phyloP scores from a whole-genome alignment of 2,888 invertebrate species.

The Mimumesa dahlbomi region DNA sequence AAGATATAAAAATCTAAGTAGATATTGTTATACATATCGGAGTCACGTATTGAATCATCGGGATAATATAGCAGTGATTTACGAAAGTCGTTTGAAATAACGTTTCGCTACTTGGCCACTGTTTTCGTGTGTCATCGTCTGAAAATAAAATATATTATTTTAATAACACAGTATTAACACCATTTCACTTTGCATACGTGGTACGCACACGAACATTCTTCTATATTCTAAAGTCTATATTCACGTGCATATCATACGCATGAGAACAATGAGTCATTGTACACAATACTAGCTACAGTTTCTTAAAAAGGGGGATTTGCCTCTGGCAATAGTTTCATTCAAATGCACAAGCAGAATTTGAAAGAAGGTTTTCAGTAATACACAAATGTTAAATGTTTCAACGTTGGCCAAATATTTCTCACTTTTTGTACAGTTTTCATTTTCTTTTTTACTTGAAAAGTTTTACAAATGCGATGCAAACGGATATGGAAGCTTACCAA shows the following conservation, averaged over 20 bases:
- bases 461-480: neutral
- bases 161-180: neutral
- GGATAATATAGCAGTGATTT: constrained; percentile 44
- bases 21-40: neutral
- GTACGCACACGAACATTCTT: no score
- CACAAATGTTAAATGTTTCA: no score
- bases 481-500: constrained; percentile 66
- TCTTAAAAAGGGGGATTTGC: no score
- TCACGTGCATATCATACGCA: neutral
- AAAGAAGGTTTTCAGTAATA: no score
- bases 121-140: constrained; percentile 83
- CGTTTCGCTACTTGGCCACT: constrained; percentile 82
- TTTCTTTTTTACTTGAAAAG: neutral
- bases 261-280: neutral
- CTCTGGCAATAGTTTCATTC: no score
- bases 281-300: no score
- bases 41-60: neutral
- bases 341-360: no score
- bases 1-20: neutral
- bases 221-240: no score
- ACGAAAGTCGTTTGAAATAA: constrained; percentile 81
- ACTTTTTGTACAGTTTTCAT: neutral
- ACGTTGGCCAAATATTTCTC: neutral
- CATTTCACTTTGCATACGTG: no score
- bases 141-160: constrained; percentile 72